Evolutionary conservation across 1,140 invertebrate genomes (phyloP).

Genomic region (Diachasmimorpha longicaudata): DNA sequence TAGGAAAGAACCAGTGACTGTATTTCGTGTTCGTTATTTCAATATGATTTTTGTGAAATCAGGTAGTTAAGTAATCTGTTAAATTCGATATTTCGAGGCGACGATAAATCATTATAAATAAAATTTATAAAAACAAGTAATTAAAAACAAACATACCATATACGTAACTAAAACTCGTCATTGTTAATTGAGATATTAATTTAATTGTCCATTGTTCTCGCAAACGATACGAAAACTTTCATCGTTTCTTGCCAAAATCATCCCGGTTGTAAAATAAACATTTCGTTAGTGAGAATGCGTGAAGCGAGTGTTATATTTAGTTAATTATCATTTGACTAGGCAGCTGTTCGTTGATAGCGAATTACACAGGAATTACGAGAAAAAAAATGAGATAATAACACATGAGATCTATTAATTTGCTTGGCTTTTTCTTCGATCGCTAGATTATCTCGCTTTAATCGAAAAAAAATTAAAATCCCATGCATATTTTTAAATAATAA

Average conservation of each 20-base stretch:
- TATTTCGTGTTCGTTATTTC: slow-evolving; percentile 9
- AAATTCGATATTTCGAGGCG: neutral
- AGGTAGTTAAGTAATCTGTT: neutral
- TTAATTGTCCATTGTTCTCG: slow-evolving; percentile 14
- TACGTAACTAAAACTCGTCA: slow-evolving; percentile 36
- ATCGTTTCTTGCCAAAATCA: slow-evolving; percentile 33
- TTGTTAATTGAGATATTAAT: slow-evolving; percentile 34
- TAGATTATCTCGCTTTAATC: neutral
- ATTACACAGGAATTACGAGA: slow-evolving; percentile 2
- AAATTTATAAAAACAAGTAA: slow-evolving; percentile 15
- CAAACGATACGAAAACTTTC: slow-evolving; percentile 26
- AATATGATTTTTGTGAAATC: neutral
- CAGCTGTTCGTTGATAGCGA: slow-evolving; percentile 23
- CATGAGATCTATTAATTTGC: slow-evolving; percentile 3
- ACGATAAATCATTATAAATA: neutral
- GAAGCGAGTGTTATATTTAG: slow-evolving; percentile 3
- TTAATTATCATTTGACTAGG: slow-evolving; percentile 21
- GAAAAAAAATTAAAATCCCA: neutral
- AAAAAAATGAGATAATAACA: slow-evolving; percentile 15
- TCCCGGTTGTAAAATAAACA: slow-evolving; percentile 30
- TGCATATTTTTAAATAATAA: neutral
- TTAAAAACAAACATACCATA: slow-evolving; percentile 30
- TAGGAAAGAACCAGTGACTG: slow-evolving; percentile 11
- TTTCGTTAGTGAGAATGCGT: neutral
- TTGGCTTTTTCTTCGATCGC: slow-evolving; percentile 18